These are phyloP conservation scores for Polyodon spathula DNA, from an alignment of 2,113 vertebrate genomes.

Conservation along the genomic window DNA sequence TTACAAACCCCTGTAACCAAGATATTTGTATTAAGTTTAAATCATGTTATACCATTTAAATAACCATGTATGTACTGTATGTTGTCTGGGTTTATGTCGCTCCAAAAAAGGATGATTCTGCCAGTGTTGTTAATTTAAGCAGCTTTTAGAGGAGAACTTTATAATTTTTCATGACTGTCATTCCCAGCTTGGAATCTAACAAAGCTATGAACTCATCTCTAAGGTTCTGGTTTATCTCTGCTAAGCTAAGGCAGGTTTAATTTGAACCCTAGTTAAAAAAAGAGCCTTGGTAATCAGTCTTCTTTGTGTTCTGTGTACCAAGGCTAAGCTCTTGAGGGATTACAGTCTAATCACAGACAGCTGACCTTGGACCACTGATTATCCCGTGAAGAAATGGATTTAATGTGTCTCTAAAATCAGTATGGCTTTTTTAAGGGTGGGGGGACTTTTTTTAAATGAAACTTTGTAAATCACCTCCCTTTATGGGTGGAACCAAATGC, in stretches of 20 bases:
- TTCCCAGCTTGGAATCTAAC: no score
- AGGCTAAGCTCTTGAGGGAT: slow-evolving; percentile 12
- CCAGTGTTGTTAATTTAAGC: no score
- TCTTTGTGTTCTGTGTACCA: slow-evolving; percentile 12
- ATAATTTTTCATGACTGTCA: no score
- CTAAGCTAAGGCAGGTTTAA: slow-evolving; percentile 59
- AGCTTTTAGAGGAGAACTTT: no score
- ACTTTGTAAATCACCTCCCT: background rate
- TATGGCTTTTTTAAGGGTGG: background rate
- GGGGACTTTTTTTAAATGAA: background rate
- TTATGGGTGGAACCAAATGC: background rate
- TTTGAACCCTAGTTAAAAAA: slow-evolving; percentile 63
- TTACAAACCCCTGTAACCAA: no score
- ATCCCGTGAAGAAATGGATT: slow-evolving; percentile 9
- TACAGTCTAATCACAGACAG: slow-evolving; percentile 19
- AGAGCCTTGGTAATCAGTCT: slow-evolving; percentile 53
- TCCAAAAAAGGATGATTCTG: no score
- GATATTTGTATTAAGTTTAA: no score
- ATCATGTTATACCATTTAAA: no score
- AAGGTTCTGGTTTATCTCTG: slow-evolving; percentile 64
- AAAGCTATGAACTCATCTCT: background rate
- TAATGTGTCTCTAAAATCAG: slow-evolving; percentile 9
- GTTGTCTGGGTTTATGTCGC: no score
- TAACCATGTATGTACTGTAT: no score
- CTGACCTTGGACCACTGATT: background rate